These are phyloP conservation scores for Murina feae DNA, from an alignment of 2,113 vertebrate species.

Conservation along the genomic window DNA sequence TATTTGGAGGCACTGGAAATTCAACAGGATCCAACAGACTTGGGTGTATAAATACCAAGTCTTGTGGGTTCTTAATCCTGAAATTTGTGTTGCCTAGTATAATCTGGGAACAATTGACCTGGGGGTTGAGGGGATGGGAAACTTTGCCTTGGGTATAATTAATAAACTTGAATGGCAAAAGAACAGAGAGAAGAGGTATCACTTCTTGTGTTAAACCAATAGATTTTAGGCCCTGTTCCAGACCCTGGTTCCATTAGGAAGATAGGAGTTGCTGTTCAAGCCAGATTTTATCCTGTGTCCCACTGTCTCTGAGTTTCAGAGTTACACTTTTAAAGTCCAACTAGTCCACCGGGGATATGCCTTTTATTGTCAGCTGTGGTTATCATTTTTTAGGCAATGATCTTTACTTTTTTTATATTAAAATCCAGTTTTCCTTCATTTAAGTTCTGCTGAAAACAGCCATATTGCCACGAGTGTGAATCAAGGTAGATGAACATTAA, in stretches of 20 bases:
- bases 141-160: background rate
- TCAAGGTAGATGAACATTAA: slow-evolving; percentile 78
- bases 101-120: background rate
- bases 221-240: background rate
- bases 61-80: background rate
- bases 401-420: slow-evolving; percentile 77
- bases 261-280: background rate
- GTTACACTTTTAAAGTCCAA: slow-evolving; percentile 58
- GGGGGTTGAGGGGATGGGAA: background rate
- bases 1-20: background rate
- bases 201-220: background rate
- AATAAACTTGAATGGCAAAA: background rate
- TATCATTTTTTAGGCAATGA: slow-evolving; percentile 67
- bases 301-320: slow-evolving; percentile 38
- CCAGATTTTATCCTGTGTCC: slow-evolving; percentile 45
- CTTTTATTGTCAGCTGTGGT: slow-evolving; percentile 47
- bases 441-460: slow-evolving; percentile 77
- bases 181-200: background rate
- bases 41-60: background rate
- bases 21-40: background rate
- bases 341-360: slow-evolving; percentile 36
- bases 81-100: background rate
- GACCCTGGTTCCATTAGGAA: background rate
- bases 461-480: slow-evolving; percentile 79
- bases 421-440: slow-evolving; percentile 75